phyloP scores from a whole-genome alignment of 2,888 invertebrate genomes.

The Rotaria socialis region DNA sequence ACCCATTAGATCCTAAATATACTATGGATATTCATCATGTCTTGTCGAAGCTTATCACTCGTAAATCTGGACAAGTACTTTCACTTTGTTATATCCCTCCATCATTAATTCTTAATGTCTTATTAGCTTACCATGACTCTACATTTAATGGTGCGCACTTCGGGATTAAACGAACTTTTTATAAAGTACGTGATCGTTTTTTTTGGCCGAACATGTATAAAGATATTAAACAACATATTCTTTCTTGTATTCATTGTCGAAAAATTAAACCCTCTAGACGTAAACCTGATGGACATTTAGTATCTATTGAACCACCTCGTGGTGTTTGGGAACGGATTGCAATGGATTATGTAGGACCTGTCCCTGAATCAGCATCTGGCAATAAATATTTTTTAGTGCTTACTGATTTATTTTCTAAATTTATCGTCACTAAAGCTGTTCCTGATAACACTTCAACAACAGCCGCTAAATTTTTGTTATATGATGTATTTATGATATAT shows the following conservation, averaged over 20 bases:
- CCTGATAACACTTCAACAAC: background rate
- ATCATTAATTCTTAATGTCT: too few relatives aligned
- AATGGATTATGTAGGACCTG: background rate
- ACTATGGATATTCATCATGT: too few relatives aligned
- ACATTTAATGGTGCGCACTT: too few relatives aligned
- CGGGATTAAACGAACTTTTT: too few relatives aligned
- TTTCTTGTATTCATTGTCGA: background rate
- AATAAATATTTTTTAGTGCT: background rate
- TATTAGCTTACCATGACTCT: too few relatives aligned
- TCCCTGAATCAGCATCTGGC: background rate
- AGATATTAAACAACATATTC: background rate
- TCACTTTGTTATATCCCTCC: too few relatives aligned
- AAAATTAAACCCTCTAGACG: background rate
- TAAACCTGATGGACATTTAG: background rate
- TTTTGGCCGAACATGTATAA: background rate
- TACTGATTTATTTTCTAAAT: background rate
- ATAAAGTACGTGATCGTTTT: too few relatives aligned
- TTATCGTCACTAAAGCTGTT: background rate
- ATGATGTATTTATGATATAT: background rate
- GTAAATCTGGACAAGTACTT: too few relatives aligned
- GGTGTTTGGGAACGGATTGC: background rate
- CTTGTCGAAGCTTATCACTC: too few relatives aligned
- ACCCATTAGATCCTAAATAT: too few relatives aligned
- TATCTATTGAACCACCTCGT: background rate
- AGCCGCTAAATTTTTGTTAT: background rate